Conservation (phyloP, 2,888 invertebrate genomes). For the Quadroppia sp. region DNA sequence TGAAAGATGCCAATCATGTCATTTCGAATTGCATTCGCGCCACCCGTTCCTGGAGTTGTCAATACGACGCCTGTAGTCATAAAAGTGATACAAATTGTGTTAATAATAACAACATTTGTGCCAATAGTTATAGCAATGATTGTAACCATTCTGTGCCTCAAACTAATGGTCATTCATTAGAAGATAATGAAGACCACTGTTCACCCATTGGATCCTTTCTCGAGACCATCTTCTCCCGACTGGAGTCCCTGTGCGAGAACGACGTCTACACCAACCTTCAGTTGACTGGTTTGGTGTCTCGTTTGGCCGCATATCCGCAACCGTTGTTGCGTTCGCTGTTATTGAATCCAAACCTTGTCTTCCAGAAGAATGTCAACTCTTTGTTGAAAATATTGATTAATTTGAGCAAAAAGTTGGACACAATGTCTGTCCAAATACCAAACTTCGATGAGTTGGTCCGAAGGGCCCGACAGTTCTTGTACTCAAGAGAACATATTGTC, state of each 20-base stretch:
- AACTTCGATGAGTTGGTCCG: conserved; percentile 63
- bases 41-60: conserved; percentile 23
- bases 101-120: not conserved
- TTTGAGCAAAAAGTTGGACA: conserved; percentile 58
- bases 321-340: conserved; percentile 81
- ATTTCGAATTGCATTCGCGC: conserved; percentile 27
- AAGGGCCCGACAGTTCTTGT: conserved; percentile 72
- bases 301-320: conserved; percentile 81
- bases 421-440: conserved; percentile 55
- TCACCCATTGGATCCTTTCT: conserved; percentile 65
- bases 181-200: not conserved
- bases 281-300: conserved; percentile 77
- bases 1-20: conserved; percentile 75
- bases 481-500: conserved; percentile 71
- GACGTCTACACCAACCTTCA: conserved; percentile 79
- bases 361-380: conserved; percentile 85
- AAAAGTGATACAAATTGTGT: not conserved
- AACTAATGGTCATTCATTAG: not conserved
- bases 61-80: conserved; percentile 20
- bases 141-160: conserved; percentile 35
- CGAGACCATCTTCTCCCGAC: conserved; percentile 70
- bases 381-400: conserved; percentile 58
- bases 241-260: conserved; percentile 77
- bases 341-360: conserved; percentile 74
- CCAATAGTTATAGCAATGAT: not conserved